Conservation (phyloP, 35 echinoderm and acorn worm genomes). For the Stichopus chloronotus region DNA sequence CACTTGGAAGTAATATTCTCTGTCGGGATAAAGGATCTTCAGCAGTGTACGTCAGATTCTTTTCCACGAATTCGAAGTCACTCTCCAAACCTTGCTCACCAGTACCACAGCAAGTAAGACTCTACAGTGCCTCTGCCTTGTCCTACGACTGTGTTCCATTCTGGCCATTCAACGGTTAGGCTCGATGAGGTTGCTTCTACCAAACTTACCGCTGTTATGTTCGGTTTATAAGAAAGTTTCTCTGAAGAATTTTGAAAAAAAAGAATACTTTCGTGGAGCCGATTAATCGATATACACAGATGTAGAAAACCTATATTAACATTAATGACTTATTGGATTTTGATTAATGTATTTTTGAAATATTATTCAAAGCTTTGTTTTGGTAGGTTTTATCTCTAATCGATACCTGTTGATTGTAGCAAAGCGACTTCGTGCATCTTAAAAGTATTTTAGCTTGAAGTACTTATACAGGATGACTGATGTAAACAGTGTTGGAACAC, state of each 20-base stretch:
- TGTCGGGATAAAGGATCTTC: background rate
- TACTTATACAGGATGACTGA: too few relatives aligned
- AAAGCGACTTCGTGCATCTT: too few relatives aligned
- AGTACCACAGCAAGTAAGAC: background rate
- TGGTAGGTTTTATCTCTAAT: too few relatives aligned
- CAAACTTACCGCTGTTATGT: background rate
- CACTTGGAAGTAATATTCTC: background rate
- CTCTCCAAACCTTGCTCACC: background rate
- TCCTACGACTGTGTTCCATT: background rate
- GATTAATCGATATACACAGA: too few relatives aligned
- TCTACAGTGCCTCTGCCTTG: background rate
- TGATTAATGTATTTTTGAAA: too few relatives aligned
- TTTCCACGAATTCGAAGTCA: background rate
- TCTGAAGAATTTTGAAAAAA: background rate
- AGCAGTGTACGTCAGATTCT: background rate
- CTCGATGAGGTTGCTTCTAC: background rate
- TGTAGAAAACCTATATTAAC: too few relatives aligned
- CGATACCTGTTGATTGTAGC: too few relatives aligned
- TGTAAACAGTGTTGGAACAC: too few relatives aligned
- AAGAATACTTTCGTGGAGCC: too few relatives aligned
- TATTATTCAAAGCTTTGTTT: too few relatives aligned
- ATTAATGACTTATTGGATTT: too few relatives aligned
- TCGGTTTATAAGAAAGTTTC: background rate
- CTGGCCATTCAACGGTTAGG: background rate
- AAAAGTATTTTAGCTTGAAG: too few relatives aligned